Evolutionary conservation across 2,797 vertebrate genomes (phyloP), one percentile per base, ranked within the genome.

Genomic region (Myiothlypis chrysogaster): DNA sequence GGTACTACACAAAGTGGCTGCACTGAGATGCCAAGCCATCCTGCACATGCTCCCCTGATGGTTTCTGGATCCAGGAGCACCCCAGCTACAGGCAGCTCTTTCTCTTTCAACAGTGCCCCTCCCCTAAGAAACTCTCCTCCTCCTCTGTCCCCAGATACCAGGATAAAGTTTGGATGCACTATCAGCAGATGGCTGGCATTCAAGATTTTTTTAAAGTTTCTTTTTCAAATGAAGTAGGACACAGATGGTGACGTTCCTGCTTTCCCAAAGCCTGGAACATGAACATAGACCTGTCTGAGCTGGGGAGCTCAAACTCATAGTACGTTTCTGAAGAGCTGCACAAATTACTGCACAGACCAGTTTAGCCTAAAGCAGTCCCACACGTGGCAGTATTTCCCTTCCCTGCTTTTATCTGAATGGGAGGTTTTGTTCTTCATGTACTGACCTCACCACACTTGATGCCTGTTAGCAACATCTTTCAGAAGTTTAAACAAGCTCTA

Each of bases 101-200:
- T 34, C n/a, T 49, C 44, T 16, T 24, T 7, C 2, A 79, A 77
- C 2, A 2, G n/a, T 11, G 16, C 28, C 43, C 89, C 59, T 84
- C 22, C 18, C 15, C 1, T 1, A 16, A 72, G 64, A 77, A 78
- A 47, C 7, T 22, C 56, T 22, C 65, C 83, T 78, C 37, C 32
- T 95, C 15, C 39, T 84, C 86, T 73, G 59, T 43, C 72, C 69
- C n/a, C 16, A 87, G 34, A 90, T 21, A 84, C 2, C 0, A 25
- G 52, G 68, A 84, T 8, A 27, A 66, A 78, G 64, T 46, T 43
- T 73, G 64, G 64, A 89, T 71, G 35, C 3, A 1, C 0, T 68
- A 71, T 61, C 61, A 90, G 92, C 93, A 95, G 91, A 91, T 88
- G 79, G 91, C 53, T 89, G 64, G 57, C 89, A 89, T 87, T 87